Percentiles rank a stretch among this genome's conserved stretches.
Conservation (phyloP, 2,113 vertebrate species). For the Urocitellus parryii region DNA sequence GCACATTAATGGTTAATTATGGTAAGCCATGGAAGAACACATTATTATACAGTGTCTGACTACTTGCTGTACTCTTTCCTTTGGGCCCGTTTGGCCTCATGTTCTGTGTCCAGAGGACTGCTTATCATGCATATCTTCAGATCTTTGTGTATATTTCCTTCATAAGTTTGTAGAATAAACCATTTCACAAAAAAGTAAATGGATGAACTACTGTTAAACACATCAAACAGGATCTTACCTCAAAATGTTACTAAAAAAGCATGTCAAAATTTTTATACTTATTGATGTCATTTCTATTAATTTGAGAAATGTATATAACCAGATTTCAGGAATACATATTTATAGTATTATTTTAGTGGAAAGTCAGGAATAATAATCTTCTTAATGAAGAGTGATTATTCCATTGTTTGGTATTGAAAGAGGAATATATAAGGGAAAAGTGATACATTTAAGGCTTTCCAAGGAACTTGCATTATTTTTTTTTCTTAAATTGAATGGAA, state of each 20-base stretch:
- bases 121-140: background rate
- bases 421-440: background rate
- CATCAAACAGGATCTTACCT: background rate
- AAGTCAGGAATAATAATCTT: background rate
- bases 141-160: background rate
- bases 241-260: conserved; percentile 8
- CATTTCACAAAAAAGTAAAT: background rate
- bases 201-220: background rate
- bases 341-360: background rate
- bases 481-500: background rate
- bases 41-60: background rate
- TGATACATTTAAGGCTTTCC: background rate
- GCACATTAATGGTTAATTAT: background rate
- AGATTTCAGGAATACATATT: background rate
- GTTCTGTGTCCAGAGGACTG: background rate
- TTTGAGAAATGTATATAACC: conserved; percentile 4
- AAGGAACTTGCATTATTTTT: background rate
- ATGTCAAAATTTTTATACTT: background rate
- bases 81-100: background rate
- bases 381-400: background rate
- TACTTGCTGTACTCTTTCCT: background rate
- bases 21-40: background rate
- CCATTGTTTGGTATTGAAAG: background rate
- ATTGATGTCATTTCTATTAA: background rate
- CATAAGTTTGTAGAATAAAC: background rate